Conservation (phyloP, 2,888 invertebrate species). For the Drosophila crucigera region DNA sequence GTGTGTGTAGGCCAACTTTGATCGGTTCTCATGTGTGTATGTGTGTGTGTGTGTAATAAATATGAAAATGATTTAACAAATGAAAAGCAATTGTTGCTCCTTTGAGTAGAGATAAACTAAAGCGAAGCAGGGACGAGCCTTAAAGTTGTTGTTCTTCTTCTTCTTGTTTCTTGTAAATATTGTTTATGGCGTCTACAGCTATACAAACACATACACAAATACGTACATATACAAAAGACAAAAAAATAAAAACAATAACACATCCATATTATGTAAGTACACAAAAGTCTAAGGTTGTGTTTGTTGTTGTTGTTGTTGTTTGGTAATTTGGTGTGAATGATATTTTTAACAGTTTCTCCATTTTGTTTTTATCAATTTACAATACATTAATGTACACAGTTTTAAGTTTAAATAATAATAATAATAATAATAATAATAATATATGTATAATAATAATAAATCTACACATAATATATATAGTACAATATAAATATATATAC, state of each 20-base stretch:
- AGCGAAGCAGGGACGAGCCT: conserved; percentile 33
- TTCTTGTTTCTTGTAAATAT: conserved; percentile 31
- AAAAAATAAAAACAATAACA: neutral
- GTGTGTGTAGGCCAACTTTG: conserved; percentile 36
- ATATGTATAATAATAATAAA: conserved; percentile 50
- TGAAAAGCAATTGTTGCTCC: conserved; percentile 44
- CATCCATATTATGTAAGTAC: conserved; percentile 49
- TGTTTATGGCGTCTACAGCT: conserved; percentile 23
- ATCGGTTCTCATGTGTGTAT: conserved; percentile 29
- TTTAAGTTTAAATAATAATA: conserved; percentile 54
- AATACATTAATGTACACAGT: conserved; percentile 73
- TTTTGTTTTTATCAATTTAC: conserved; percentile 52
- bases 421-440: conserved; percentile 23
- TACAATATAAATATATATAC: conserved; percentile 44
- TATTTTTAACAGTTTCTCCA: conserved; percentile 43
- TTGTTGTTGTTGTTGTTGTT: conserved; percentile 33
- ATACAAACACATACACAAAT: conserved; percentile 26
- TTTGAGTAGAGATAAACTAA: conserved; percentile 25
- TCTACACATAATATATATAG: conserved; percentile 57
- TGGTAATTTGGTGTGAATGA: conserved; percentile 70
- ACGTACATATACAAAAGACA: conserved; percentile 26
- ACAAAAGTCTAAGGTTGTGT: conserved; percentile 37
- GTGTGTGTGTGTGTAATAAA: conserved; percentile 40
- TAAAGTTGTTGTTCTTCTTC: conserved; percentile 14
- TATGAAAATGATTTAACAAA: conserved; percentile 58